Evolutionary conservation across 2,113 vertebrate species (phyloP).

Genomic region (Ctenomys sociabilis): DNA sequence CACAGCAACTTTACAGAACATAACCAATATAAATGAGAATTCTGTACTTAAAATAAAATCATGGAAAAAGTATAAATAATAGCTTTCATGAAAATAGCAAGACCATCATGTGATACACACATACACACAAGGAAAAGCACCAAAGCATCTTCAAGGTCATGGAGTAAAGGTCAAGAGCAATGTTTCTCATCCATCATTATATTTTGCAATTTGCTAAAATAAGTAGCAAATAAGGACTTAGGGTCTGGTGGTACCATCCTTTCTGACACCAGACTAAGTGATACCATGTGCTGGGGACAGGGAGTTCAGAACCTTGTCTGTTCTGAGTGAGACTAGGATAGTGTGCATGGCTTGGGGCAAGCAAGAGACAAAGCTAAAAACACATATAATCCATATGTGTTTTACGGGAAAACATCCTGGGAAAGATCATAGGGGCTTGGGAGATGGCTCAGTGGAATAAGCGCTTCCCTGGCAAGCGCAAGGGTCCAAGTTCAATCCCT

Average conservation of each 20-base stretch:
- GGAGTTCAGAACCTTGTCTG: not conserved
- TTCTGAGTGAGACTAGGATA: not conserved
- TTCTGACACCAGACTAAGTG: not conserved
- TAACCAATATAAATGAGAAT: fast-evolving
- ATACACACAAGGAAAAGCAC: not conserved
- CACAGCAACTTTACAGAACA: not conserved
- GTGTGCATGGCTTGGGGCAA: fast-evolving
- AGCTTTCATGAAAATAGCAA: not conserved
- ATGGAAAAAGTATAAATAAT: not conserved
- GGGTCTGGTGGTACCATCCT: too few relatives aligned
- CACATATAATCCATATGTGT: too few relatives aligned
- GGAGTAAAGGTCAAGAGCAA: not conserved
- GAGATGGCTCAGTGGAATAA: too few relatives aligned
- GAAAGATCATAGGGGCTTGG: too few relatives aligned
- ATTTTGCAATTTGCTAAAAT: not conserved
- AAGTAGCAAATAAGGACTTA: not conserved
- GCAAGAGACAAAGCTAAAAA: not conserved
- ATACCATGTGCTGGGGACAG: fast-evolving
- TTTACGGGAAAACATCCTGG: not conserved
- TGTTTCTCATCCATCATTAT: not conserved
- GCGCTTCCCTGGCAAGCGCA: too few relatives aligned
- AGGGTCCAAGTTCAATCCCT: too few relatives aligned
- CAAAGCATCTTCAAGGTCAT: not conserved
- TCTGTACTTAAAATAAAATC: not conserved
- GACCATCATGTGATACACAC: too few relatives aligned